Evolutionary conservation across 1,140 invertebrate genomes (phyloP).

Genomic region (Nylanderia fulva): DNA sequence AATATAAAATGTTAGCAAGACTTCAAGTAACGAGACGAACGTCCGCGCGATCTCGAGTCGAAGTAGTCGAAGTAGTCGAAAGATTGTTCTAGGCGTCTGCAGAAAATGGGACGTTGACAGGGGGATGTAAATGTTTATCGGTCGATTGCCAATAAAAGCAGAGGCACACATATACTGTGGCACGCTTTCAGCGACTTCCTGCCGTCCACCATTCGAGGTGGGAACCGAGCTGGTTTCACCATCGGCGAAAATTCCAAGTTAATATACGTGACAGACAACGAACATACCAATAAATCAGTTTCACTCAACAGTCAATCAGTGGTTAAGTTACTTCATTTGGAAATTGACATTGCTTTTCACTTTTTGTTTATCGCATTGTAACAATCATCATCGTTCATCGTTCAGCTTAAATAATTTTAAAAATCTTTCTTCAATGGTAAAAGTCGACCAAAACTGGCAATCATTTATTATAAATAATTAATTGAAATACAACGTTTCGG

Average conservation of each 20-base stretch:
- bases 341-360: neutral
- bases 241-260: slow-evolving; percentile 21
- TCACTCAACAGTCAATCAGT: neutral
- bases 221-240: slow-evolving; percentile 12
- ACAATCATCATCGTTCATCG: neutral
- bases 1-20: neutral
- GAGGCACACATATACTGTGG: slow-evolving; percentile 33
- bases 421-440: too few relatives aligned
- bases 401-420: neutral
- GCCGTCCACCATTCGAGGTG: slow-evolving; percentile 10
- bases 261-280: slow-evolving; percentile 19
- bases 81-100: slow-evolving; percentile 19
- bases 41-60: neutral
- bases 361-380: neutral
- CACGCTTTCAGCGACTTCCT: slow-evolving; percentile 70
- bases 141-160: slow-evolving; percentile 76
- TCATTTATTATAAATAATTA: too few relatives aligned
- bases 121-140: slow-evolving; percentile 74
- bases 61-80: neutral
- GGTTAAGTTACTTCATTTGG: neutral
- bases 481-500: too few relatives aligned
- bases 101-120: slow-evolving; percentile 64
- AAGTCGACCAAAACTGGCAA: too few relatives aligned
- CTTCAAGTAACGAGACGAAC: neutral
- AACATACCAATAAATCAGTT: neutral